Percentiles rank a stretch among this genome's conserved stretches.
phyloP scores from a whole-genome alignment of 2,888 invertebrate genomes.

The Trypoxylon attenuatum region DNA sequence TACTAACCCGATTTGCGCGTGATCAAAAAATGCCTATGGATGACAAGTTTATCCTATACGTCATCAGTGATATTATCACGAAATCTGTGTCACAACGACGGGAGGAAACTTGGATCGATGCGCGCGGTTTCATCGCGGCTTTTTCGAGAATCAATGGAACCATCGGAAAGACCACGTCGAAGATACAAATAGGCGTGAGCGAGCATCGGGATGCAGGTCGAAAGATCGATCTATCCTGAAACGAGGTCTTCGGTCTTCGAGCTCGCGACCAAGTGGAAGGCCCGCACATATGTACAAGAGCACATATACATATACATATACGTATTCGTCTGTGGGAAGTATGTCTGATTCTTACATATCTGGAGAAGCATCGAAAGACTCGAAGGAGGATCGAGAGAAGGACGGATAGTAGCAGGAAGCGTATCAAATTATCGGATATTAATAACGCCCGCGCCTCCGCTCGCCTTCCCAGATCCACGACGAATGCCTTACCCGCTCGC shows the following conservation, averaged over 20 bases:
- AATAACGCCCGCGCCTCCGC: conserved; percentile 52
- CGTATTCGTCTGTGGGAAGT: conserved; percentile 30
- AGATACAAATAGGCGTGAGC: conserved; percentile 10
- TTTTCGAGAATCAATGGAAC: conserved; percentile 13
- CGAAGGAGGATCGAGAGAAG: conserved; percentile 29
- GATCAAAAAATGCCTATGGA: too few species aligned
- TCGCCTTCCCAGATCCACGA: neutral
- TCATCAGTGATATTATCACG: neutral
- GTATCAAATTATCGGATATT: conserved; percentile 70
- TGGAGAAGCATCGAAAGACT: conserved; percentile 10
- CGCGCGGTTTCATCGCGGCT: neutral
- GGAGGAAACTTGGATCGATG: neutral
- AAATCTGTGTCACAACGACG: neutral
- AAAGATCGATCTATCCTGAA: conserved; percentile 23
- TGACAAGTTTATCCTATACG: too few species aligned
- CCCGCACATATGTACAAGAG: conserved; percentile 27
- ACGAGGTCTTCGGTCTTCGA: conserved; percentile 15
- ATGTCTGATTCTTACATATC: conserved; percentile 13
- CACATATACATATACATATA: conserved; percentile 28
- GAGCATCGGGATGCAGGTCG: neutral
- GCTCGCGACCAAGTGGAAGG: conserved; percentile 1
- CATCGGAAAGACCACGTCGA: neutral
- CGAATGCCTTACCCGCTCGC: neutral
- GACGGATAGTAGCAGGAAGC: conserved; percentile 51
- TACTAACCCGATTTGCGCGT: too few species aligned